Evolutionary conservation across 2,797 vertebrate genomes (phyloP).

Genomic region (Leptatherina wallacei): DNA sequence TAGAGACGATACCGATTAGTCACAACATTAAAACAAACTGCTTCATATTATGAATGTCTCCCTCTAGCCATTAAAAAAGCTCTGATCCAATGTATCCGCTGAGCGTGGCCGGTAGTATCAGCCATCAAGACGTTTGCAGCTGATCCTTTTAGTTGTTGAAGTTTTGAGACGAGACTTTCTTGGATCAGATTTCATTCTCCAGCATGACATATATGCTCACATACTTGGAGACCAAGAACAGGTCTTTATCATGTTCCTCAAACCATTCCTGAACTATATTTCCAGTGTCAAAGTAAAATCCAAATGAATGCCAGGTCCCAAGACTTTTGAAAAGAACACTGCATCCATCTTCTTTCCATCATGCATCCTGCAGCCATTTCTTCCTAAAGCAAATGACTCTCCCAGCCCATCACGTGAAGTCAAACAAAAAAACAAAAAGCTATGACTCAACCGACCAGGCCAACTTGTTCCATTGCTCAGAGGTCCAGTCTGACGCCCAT

Average conservation of each 20-base stretch:
- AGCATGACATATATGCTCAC: too few relatives aligned
- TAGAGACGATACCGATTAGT: not conserved
- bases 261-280: too few relatives aligned
- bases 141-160: not conserved
- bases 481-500: too few relatives aligned
- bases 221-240: too few relatives aligned
- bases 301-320: too few relatives aligned
- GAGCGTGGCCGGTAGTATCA: not conserved
- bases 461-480: too few relatives aligned
- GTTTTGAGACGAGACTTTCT: not conserved
- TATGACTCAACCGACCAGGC: not conserved
- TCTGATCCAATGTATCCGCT: not conserved
- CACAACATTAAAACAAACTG: not conserved
- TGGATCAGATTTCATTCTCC: too few relatives aligned
- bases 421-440: not conserved
- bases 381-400: too few relatives aligned
- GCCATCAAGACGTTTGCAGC: not conserved
- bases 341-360: not conserved
- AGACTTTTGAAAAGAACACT: not conserved
- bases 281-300: too few relatives aligned
- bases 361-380: too few relatives aligned
- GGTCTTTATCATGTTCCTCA: too few relatives aligned
- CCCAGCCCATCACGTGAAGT: too few relatives aligned
- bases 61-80: not conserved
- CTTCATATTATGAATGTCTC: not conserved